These are phyloP conservation scores for Linurgus olivaceus DNA, from an alignment of 2,797 vertebrate species.

Conservation along the genomic window DNA sequence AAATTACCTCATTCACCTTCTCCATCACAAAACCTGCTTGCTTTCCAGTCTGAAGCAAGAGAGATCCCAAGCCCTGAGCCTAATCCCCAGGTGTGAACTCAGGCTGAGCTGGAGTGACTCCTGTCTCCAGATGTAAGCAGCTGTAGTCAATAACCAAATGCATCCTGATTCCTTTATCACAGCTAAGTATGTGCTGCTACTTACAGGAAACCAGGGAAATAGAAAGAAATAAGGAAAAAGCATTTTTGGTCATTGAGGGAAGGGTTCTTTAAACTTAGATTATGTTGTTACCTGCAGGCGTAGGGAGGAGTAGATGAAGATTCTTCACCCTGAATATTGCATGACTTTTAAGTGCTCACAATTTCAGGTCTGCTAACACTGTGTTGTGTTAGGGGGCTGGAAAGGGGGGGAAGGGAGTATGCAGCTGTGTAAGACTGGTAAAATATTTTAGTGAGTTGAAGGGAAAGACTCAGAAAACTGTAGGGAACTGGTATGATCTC, in stretches of 20 bases:
- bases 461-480: background rate
- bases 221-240: background rate
- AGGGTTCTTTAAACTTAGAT: background rate
- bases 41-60: accelerated
- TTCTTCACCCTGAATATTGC: background rate
- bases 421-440: background rate
- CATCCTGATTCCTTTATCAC: background rate
- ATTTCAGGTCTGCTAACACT: background rate
- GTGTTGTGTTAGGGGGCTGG: background rate
- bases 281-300: background rate
- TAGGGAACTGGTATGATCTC: background rate
- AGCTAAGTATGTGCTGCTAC: background rate
- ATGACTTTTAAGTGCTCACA: background rate
- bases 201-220: background rate
- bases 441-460: background rate
- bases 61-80: background rate
- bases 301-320: background rate
- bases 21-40: background rate
- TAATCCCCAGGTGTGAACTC: background rate
- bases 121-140: background rate
- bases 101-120: background rate
- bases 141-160: background rate
- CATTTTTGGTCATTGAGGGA: background rate
- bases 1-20: background rate
- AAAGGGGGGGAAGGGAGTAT: background rate